phyloP scores from a whole-genome alignment of 2,888 invertebrate genomes.

The Zygaena filipendulae region DNA sequence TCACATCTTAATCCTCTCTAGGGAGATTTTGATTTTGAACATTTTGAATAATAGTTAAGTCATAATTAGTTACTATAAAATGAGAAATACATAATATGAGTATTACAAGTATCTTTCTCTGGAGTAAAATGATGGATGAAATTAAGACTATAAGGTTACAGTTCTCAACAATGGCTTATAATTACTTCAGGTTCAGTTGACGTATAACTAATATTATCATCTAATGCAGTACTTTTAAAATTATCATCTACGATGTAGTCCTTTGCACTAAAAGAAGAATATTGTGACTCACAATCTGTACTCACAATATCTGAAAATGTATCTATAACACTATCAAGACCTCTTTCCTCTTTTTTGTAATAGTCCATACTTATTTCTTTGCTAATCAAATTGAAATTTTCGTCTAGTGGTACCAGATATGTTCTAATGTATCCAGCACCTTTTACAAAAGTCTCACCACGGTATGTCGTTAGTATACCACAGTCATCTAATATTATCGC shows the following conservation, averaged over 20 bases:
- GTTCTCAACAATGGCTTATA: constrained; percentile 43
- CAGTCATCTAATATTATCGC: constrained; percentile 74
- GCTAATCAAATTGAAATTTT: constrained; percentile 62
- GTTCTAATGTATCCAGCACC: constrained; percentile 77
- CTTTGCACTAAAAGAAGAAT: constrained; percentile 19
- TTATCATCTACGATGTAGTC: constrained; percentile 8
- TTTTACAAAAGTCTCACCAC: constrained; percentile 79
- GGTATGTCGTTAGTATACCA: constrained; percentile 74
- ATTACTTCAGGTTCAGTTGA: constrained; percentile 29
- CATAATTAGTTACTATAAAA: no score
- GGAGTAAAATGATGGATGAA: no score
- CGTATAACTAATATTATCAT: constrained; percentile 21
- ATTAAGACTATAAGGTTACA: no score
- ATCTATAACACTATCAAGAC: constrained; percentile 20
- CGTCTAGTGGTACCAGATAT: constrained; percentile 76
- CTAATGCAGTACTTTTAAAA: constrained; percentile 15
- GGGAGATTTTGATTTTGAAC: no score
- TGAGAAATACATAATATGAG: no score
- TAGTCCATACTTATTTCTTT: constrained; percentile 37
- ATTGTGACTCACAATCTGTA: constrained; percentile 21
- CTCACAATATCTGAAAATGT: constrained; percentile 16
- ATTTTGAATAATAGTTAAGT: no score
- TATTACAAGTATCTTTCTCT: no score
- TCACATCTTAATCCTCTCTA: no score
- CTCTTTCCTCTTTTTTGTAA: constrained; percentile 31